Percentiles rank a stretch among this genome's conserved stretches.
phyloP scores from a whole-genome alignment of 2,888 invertebrate genomes.

The Athalia circularis region DNA sequence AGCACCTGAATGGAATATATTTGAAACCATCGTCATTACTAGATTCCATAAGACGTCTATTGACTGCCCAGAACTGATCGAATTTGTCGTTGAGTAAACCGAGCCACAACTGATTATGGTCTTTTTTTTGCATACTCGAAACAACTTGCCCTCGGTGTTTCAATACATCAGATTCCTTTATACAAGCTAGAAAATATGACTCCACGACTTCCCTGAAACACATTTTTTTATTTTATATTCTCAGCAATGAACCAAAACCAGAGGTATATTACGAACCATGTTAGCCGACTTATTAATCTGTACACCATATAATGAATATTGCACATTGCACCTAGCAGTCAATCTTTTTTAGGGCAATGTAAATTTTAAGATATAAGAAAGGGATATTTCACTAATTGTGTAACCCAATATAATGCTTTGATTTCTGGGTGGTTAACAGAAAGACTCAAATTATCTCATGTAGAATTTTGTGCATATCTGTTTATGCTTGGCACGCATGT shows the following conservation, averaged over 20 bases:
- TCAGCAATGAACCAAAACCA: not conserved
- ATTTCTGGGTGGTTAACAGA: too few relatives aligned
- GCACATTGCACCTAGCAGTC: too few relatives aligned
- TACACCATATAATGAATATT: too few relatives aligned
- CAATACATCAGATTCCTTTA: constrained; percentile 98
- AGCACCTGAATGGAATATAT: constrained; percentile 92
- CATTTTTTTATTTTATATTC: constrained; percentile 11
- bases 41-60: constrained; percentile 95
- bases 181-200: constrained; percentile 94
- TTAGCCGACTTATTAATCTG: too few relatives aligned
- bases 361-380: too few relatives aligned
- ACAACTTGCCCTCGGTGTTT: constrained; percentile 95
- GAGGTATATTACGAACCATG: not conserved
- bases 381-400: too few relatives aligned
- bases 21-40: constrained; percentile 88
- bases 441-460: too few relatives aligned
- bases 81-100: constrained; percentile 97
- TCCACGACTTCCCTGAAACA: constrained; percentile 89
- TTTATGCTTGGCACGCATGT: too few relatives aligned
- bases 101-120: constrained; percentile 96
- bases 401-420: too few relatives aligned
- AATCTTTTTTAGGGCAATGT: too few relatives aligned
- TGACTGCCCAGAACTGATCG: constrained; percentile 99
- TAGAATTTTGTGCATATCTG: too few relatives aligned
- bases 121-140: constrained; percentile 95